phyloP scores from a whole-genome alignment of 2,888 invertebrate species.

The Ectemnius lituratus region DNA sequence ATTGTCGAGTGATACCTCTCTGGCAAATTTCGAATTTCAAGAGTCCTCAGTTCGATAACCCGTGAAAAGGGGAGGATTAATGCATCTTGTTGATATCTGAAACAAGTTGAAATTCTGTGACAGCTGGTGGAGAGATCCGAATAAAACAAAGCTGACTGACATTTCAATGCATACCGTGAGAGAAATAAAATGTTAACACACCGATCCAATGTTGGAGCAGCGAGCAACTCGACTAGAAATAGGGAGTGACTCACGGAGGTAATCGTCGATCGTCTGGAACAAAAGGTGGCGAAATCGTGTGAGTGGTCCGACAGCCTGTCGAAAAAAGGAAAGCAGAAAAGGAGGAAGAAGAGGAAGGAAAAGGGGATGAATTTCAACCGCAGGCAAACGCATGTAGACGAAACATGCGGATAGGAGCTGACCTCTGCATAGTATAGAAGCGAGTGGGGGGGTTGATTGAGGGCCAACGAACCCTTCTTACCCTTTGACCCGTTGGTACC shows the following conservation, averaged over 20 bases:
- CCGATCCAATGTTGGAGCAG: neutral
- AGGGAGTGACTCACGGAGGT: constrained; percentile 34
- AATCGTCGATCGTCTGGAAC: constrained; percentile 45
- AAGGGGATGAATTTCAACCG: constrained; percentile 37
- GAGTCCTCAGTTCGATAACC: no score
- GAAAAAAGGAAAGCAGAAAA: neutral
- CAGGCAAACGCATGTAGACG: constrained; percentile 52
- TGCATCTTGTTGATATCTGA: no score
- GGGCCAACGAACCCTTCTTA: constrained; percentile 71
- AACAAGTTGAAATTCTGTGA: no score
- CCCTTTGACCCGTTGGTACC: constrained; percentile 63
- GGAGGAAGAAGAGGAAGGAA: neutral
- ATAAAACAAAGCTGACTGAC: no score
- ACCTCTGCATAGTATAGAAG: constrained; percentile 30
- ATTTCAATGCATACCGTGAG: neutral
- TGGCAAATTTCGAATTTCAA: no score
- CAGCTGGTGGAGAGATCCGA: no score
- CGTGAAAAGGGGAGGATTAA: no score
- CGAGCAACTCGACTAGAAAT: constrained; percentile 1
- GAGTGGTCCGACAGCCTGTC: constrained; percentile 6
- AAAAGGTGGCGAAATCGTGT: neutral
- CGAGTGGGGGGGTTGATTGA: constrained; percentile 47
- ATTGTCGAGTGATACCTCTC: neutral
- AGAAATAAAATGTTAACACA: constrained; percentile 8
- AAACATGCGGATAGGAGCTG: constrained; percentile 50